These are phyloP conservation scores for Littorina saxatilis DNA, from an alignment of 1,140 invertebrate genomes.

Conservation along the genomic window DNA sequence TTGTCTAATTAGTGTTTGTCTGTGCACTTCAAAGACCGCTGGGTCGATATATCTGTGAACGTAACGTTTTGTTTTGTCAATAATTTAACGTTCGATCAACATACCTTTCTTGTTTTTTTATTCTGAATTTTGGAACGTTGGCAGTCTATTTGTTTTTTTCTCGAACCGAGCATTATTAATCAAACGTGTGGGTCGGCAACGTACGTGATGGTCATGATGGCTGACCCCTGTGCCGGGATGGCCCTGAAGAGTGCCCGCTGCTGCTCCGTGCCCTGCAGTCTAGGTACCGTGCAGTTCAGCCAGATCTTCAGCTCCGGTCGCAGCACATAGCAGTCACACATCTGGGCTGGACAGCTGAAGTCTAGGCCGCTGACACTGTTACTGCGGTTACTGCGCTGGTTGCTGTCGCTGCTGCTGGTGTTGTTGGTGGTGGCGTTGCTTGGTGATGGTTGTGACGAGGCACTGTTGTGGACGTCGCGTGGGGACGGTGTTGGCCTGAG, in stretches of 20 bases:
- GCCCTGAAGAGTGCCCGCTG: background rate
- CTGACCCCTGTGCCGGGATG: slow-evolving; percentile 22
- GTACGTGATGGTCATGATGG: slow-evolving; percentile 29
- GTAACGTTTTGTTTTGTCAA: too few relatives aligned
- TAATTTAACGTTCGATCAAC: too few relatives aligned
- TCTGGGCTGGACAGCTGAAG: slow-evolving; percentile 22
- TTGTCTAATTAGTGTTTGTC: too few relatives aligned
- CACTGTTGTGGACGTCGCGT: background rate
- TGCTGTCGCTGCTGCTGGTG: background rate
- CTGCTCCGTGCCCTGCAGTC: slow-evolving; percentile 14
- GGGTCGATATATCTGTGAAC: too few relatives aligned
- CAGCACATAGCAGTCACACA: slow-evolving; percentile 31
- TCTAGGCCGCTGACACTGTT: background rate
- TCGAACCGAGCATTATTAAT: background rate
- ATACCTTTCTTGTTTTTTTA: too few relatives aligned
- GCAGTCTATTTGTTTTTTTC: too few relatives aligned
- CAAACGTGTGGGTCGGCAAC: background rate
- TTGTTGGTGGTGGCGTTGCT: background rate
- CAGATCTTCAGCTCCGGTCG: background rate
- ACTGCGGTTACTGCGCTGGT: background rate
- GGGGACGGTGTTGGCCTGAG: background rate
- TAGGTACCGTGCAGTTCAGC: slow-evolving; percentile 31
- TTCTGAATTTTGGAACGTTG: too few relatives aligned
- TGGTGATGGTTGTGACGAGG: background rate
- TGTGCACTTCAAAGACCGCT: too few relatives aligned